A percentile compares a stretch with the other conserved stretches of the same genome.
Conservation (phyloP, 2,797 vertebrate species). For the Halcyon smyrnensis region DNA sequence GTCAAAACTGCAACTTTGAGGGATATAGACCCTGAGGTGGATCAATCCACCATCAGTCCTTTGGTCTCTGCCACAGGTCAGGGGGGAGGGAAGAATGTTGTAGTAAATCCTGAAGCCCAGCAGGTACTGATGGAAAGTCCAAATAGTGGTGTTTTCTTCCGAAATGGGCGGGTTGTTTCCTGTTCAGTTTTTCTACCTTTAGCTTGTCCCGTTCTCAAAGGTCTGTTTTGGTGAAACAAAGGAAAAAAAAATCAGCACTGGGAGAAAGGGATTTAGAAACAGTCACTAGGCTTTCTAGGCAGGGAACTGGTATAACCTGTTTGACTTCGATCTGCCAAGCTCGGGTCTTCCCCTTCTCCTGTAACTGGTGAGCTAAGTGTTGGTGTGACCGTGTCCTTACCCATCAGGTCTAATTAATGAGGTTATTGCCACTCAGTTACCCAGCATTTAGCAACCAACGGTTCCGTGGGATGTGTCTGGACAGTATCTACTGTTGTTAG, state of each 20-base stretch:
- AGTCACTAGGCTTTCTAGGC: slow-evolving; percentile 44
- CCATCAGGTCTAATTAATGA: not conserved
- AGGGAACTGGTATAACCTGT: slow-evolving; percentile 45
- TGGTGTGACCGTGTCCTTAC: not conserved
- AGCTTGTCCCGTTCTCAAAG: not conserved
- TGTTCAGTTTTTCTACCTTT: not conserved
- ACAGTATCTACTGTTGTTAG: not conserved
- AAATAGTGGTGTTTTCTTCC: not conserved
- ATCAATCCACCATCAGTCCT: not conserved
- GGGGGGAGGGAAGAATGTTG: not conserved
- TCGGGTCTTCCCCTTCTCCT: not conserved
- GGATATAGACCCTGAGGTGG: not conserved
- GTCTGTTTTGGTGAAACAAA: slow-evolving; percentile 28
- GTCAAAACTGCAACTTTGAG: not conserved
- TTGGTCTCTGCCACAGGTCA: not conserved
- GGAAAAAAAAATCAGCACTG: not conserved
- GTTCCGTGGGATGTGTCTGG: fast-evolving
- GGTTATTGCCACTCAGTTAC: not conserved
- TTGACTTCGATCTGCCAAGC: slow-evolving; percentile 7
- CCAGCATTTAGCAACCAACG: not conserved
- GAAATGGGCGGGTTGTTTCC: not conserved
- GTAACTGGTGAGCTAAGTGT: not conserved
- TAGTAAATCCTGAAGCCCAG: not conserved
- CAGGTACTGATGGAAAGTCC: not conserved
- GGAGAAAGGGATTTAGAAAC: slow-evolving; percentile 40